These are phyloP conservation scores for Poeciliopsis retropinna DNA, from an alignment of 2,113 vertebrate genomes.

Conservation along the genomic window DNA sequence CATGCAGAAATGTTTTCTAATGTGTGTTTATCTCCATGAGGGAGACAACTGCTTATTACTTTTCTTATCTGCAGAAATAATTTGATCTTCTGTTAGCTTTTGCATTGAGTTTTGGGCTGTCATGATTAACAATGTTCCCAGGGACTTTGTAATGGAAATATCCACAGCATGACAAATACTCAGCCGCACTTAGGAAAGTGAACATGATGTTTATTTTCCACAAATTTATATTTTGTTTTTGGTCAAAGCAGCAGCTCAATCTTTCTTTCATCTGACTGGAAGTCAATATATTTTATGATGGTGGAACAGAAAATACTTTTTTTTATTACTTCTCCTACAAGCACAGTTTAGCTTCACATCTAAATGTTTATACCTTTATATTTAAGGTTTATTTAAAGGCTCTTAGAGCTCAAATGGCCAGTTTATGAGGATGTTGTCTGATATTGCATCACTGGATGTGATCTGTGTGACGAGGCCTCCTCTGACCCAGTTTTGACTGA, in stretches of 20 bases:
- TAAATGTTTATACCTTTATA: not conserved
- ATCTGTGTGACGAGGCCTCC: constrained; percentile 60
- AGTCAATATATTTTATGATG: no score
- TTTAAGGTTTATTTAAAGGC: not conserved
- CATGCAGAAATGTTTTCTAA: not conserved
- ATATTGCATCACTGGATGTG: constrained; percentile 57
- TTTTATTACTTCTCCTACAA: not conserved
- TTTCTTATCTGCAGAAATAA: not conserved
- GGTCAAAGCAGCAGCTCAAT: no score
- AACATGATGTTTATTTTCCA: no score
- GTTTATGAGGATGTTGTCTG: constrained; percentile 34
- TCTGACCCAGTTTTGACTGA: constrained; percentile 73
- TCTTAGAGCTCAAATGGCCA: constrained; percentile 11
- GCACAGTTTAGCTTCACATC: not conserved
- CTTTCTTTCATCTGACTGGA: no score
- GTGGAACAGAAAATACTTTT: not conserved
- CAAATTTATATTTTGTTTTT: no score
- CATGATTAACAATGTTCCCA: not conserved
- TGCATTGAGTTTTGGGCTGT: not conserved
- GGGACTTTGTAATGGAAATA: not conserved
- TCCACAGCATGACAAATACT: not conserved
- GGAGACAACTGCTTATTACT: not conserved
- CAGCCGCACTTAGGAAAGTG: not conserved
- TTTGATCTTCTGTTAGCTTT: not conserved
- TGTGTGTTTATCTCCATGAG: not conserved